These are phyloP conservation scores for Vanessa atalanta DNA, from an alignment of 1,140 invertebrate genomes.

Conservation along the genomic window DNA sequence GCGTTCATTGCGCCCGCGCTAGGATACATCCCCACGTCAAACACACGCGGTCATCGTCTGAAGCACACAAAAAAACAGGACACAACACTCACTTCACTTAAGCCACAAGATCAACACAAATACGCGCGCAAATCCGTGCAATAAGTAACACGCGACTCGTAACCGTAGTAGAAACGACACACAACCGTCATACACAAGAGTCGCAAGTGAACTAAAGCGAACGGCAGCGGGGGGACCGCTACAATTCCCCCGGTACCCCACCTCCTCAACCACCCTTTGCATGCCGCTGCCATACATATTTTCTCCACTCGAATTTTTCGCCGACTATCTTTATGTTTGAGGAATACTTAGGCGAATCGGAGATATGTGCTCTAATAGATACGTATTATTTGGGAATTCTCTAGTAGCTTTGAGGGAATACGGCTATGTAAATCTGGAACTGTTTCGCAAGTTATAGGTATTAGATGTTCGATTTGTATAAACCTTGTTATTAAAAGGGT, in stretches of 20 bases:
- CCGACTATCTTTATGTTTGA: conserved; percentile 78
- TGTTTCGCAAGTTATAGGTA: conserved; percentile 32
- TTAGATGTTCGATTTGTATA: conserved; percentile 27
- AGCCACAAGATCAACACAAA: conserved; percentile 65
- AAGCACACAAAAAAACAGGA: conserved; percentile 56
- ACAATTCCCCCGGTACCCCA: conserved; percentile 43
- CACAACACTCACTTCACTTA: conserved; percentile 72
- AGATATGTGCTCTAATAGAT: conserved; percentile 78
- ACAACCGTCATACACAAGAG: conserved; percentile 44
- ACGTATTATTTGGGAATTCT: conserved; percentile 74
- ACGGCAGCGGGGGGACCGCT: conserved; percentile 49
- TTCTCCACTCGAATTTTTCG: conserved; percentile 79
- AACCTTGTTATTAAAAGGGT: conserved; percentile 14
- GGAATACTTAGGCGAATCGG: conserved; percentile 77
- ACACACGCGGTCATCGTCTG: conserved; percentile 71
- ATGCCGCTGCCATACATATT: conserved; percentile 78
- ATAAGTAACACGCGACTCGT: conserved; percentile 64
- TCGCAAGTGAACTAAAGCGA: conserved; percentile 60
- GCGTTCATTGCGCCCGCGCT: conserved; percentile 81
- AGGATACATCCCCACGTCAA: conserved; percentile 79
- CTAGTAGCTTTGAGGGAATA: conserved; percentile 52
- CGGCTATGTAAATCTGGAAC: conserved; percentile 44
- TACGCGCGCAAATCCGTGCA: conserved; percentile 56
- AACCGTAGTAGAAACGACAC: conserved; percentile 40
- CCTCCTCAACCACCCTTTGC: conserved; percentile 59